Evolutionary conservation across 1,140 invertebrate species (phyloP).

Genomic region (Tetramorium parvispinum): DNA sequence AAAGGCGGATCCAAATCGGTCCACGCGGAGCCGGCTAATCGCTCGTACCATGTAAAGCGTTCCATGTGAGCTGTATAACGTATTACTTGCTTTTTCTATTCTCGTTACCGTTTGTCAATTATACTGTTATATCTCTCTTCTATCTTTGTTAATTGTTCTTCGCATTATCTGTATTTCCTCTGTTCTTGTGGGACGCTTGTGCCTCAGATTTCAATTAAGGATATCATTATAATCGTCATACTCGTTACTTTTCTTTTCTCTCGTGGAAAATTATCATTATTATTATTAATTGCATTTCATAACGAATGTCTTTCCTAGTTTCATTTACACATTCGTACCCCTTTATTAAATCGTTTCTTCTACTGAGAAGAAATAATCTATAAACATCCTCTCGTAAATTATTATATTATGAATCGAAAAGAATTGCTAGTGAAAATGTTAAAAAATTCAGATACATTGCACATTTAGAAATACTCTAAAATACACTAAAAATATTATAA

Average conservation of each 20-base stretch:
- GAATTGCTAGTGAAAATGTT: background rate
- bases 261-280: constrained; percentile 35
- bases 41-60: constrained; percentile 44
- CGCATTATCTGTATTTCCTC: background rate
- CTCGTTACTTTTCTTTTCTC: constrained; percentile 16
- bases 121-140: background rate
- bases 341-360: background rate
- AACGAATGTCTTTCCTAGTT: background rate
- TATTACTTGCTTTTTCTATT: background rate
- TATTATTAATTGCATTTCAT: constrained; percentile 34
- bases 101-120: constrained; percentile 26
- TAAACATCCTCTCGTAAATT: background rate
- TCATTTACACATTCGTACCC: background rate
- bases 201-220: constrained; percentile 41
- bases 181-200: background rate
- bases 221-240: constrained; percentile 31
- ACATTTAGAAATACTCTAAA: background rate
- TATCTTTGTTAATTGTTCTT: constrained; percentile 27
- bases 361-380: background rate
- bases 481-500: too few relatives aligned
- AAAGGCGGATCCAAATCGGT: constrained; percentile 53
- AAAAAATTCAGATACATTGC: background rate
- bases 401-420: background rate
- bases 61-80: constrained; percentile 9
- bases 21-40: constrained; percentile 40